Percentiles rank a stretch among this genome's conserved stretches.
Conservation (phyloP, 2,888 invertebrate species). For the Drepana falcataria region DNA sequence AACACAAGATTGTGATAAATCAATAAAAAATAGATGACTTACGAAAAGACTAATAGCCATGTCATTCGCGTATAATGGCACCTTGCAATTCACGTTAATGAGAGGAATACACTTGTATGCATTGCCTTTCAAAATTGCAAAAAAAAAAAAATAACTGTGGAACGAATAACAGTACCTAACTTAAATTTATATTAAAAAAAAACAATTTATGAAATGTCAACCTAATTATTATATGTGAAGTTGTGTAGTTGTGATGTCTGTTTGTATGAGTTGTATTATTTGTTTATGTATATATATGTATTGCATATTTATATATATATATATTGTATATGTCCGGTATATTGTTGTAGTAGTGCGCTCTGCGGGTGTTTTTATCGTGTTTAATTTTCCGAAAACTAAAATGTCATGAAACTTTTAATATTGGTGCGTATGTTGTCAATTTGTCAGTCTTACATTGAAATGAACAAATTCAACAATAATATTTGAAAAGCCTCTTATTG, state of each 20-base stretch:
- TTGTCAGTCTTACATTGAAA: slow-evolving; percentile 68
- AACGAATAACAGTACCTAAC: slow-evolving; percentile 11
- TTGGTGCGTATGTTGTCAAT: slow-evolving; percentile 63
- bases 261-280: background rate
- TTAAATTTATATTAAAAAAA: background rate
- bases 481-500: slow-evolving; percentile 72
- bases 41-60: slow-evolving; percentile 61
- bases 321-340: slow-evolving; percentile 31
- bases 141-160: slow-evolving; percentile 11
- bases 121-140: slow-evolving; percentile 27
- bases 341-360: slow-evolving; percentile 47
- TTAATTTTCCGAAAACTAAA: background rate
- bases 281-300: slow-evolving; percentile 15
- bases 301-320: slow-evolving; percentile 7
- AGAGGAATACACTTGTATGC: slow-evolving; percentile 24
- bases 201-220: background rate
- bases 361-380: slow-evolving; percentile 43
- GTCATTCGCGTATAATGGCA: slow-evolving; percentile 63
- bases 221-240: background rate
- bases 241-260: background rate
- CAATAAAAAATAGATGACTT: slow-evolving; percentile 47
- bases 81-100: slow-evolving; percentile 68
- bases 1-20: slow-evolving; percentile 62
- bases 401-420: slow-evolving; percentile 34
- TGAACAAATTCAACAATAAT: slow-evolving; percentile 59